phyloP scores from a whole-genome alignment of 35 echinoderm and acorn worm species.

The Lytechinus variegatus region DNA sequence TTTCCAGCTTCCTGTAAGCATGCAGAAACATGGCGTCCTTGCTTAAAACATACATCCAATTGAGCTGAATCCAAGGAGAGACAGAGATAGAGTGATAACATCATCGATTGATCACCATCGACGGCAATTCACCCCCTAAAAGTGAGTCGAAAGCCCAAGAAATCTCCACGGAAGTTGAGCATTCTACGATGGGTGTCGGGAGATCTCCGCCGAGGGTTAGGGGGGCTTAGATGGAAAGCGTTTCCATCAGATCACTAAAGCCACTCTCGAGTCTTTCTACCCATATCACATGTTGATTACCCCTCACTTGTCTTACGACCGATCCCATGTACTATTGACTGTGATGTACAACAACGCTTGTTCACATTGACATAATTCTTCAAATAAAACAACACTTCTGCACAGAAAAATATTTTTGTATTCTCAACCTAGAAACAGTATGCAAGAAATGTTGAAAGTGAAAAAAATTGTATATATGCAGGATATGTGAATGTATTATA shows the following conservation, averaged over 20 bases:
- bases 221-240: background rate
- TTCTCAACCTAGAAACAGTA: too few relatives aligned
- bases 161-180: slow-evolving; percentile 8
- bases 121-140: background rate
- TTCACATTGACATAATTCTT: background rate
- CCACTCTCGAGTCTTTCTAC: background rate
- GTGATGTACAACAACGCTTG: background rate
- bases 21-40: background rate
- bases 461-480: too few relatives aligned
- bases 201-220: background rate
- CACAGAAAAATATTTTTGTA: too few relatives aligned
- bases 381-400: background rate
- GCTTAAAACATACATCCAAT: background rate
- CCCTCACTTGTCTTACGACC: background rate
- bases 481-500: too few relatives aligned
- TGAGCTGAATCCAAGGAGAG: background rate
- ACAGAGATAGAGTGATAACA: background rate
- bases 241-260: background rate
- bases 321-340: background rate
- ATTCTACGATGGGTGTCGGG: slow-evolving; percentile 8
- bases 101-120: slow-evolving; percentile 10
- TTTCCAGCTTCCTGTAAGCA: background rate
- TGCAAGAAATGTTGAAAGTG: too few relatives aligned
- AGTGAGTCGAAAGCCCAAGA: background rate
- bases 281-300: background rate